Evolutionary conservation across 1,140 invertebrate species (phyloP).

Genomic region (Atta colombica): DNA sequence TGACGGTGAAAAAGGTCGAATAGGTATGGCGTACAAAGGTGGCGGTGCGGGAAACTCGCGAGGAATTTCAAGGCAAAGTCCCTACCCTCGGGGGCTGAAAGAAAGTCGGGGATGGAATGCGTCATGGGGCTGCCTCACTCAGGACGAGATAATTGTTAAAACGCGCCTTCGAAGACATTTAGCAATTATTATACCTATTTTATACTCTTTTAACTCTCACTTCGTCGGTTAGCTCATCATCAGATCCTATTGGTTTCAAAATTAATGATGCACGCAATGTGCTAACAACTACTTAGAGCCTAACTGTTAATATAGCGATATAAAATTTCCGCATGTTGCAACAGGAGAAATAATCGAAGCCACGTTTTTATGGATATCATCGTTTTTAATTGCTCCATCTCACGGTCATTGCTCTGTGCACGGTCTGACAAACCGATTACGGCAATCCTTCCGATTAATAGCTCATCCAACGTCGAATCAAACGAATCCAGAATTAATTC

Average conservation of each 20-base stretch:
- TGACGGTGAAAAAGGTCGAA: slow-evolving; percentile 45
- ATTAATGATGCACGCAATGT: background rate
- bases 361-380: background rate
- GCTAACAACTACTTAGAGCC: background rate
- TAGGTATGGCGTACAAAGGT: slow-evolving; percentile 64
- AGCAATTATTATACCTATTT: slow-evolving; percentile 67
- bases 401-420: background rate
- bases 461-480: slow-evolving; percentile 59
- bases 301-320: background rate
- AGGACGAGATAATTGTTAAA: slow-evolving; percentile 74
- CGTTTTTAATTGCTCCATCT: slow-evolving; percentile 32
- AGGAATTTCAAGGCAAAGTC: slow-evolving; percentile 75
- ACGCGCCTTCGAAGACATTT: slow-evolving; percentile 68
- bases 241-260: background rate
- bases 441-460: slow-evolving; percentile 75
- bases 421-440: slow-evolving; percentile 42
- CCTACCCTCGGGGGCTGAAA: slow-evolving; percentile 64
- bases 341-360: background rate
- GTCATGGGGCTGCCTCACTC: slow-evolving; percentile 54
- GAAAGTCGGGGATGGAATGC: slow-evolving; percentile 67
- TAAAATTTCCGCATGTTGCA: background rate
- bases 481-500: slow-evolving; percentile 70
- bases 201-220: background rate
- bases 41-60: slow-evolving; percentile 67
- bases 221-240: background rate